Conservation (phyloP, 2,113 vertebrate genomes). For the Onychostruthus taczanowskii region DNA sequence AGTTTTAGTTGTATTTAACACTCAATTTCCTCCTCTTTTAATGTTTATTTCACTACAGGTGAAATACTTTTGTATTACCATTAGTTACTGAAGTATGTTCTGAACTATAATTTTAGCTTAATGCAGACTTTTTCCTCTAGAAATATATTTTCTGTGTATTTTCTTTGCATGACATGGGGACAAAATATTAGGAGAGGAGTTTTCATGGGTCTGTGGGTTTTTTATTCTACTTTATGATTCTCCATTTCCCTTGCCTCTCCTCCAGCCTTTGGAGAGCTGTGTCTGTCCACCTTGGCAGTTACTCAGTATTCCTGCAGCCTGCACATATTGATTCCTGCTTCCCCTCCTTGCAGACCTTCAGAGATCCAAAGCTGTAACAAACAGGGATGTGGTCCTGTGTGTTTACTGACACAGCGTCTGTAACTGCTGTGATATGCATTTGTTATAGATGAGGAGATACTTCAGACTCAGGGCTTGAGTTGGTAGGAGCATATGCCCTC, state of each 20-base stretch:
- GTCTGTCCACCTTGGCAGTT: background rate
- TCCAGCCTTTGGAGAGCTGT: background rate
- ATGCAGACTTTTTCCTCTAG: background rate
- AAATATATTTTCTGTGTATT: background rate
- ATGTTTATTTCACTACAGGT: background rate
- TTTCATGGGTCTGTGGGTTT: background rate
- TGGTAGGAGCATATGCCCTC: background rate
- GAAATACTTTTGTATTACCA: background rate
- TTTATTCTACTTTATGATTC: background rate
- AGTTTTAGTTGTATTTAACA: background rate
- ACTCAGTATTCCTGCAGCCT: background rate
- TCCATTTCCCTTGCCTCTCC: background rate
- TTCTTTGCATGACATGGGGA: background rate
- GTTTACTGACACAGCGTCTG: background rate
- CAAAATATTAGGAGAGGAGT: background rate
- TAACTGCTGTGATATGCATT: background rate
- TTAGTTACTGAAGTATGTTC: background rate
- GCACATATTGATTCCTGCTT: background rate
- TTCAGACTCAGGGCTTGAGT: background rate
- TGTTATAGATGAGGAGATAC: background rate
- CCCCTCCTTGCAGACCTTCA: background rate
- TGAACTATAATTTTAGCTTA: background rate
- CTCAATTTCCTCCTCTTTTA: background rate
- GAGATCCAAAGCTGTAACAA: background rate
- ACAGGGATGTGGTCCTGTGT: background rate